A percentile compares a stretch with the other conserved stretches of the same genome.
These are phyloP conservation scores for Raja brachyura DNA, from an alignment of 2,113 vertebrate species.

Conservation along the genomic window DNA sequence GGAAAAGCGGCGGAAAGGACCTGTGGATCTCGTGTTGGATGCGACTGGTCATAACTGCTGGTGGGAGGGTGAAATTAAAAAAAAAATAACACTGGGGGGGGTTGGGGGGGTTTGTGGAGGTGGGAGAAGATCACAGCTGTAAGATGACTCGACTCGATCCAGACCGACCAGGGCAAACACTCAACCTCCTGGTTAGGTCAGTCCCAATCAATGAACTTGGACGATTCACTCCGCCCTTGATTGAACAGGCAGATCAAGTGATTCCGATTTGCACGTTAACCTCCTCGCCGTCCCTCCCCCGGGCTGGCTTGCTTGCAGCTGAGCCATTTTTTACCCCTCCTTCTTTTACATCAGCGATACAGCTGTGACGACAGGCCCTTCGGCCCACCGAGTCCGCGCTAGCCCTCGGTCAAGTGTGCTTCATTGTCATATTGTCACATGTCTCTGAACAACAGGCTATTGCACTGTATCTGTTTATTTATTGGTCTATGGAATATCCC, in stretches of 20 bases:
- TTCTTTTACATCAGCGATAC: background rate
- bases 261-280: background rate
- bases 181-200: background rate
- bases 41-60: background rate
- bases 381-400: no score
- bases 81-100: background rate
- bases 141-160: background rate
- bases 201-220: constrained; percentile 7
- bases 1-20: background rate
- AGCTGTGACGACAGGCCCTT: no score
- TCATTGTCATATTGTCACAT: no score
- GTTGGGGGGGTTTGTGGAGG: no score
- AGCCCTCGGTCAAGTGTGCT: no score
- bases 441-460: no score
- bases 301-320: background rate
- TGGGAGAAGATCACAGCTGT: no score
- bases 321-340: background rate
- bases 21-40: background rate
- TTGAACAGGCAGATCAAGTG: background rate
- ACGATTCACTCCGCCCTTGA: background rate
- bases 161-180: background rate
- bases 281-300: background rate
- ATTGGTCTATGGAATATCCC: no score
- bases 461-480: no score
- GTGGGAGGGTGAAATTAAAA: background rate